phyloP scores from a whole-genome alignment of 2,888 invertebrate genomes.

The Yponomeuta malinellus region DNA sequence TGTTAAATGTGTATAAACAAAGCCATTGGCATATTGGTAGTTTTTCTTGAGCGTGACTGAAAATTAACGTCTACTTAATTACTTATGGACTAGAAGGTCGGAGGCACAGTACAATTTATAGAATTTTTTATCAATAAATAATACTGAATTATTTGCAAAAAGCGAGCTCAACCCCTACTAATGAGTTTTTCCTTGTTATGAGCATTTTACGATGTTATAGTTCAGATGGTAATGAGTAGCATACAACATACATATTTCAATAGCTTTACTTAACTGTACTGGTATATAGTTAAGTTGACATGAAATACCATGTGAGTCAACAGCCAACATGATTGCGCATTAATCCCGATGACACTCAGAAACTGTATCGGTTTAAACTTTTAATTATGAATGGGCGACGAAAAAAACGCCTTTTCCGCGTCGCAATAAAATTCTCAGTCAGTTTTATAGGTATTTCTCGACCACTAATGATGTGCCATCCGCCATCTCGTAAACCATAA shows the following conservation, averaged over 20 bases:
- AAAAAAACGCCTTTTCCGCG: constrained; percentile 11
- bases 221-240: no score
- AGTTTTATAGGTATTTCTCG: constrained; percentile 10
- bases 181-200: no score
- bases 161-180: background rate
- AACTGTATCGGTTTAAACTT: constrained; percentile 21
- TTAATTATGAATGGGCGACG: constrained; percentile 20
- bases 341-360: constrained; percentile 25
- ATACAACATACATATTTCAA: no score
- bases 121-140: background rate
- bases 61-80: background rate
- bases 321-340: constrained; percentile 24
- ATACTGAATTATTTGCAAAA: background rate
- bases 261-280: constrained; percentile 7
- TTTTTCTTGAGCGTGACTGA: background rate
- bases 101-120: no score
- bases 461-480: constrained; percentile 12
- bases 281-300: background rate
- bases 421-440: constrained; percentile 9
- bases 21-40: constrained; percentile 7
- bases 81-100: background rate
- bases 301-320: constrained; percentile 19
- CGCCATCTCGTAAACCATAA: constrained; percentile 41
- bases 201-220: no score
- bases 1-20: constrained; percentile 6